phyloP scores from a whole-genome alignment of 2,888 invertebrate genomes.

The Athalia cordata region DNA sequence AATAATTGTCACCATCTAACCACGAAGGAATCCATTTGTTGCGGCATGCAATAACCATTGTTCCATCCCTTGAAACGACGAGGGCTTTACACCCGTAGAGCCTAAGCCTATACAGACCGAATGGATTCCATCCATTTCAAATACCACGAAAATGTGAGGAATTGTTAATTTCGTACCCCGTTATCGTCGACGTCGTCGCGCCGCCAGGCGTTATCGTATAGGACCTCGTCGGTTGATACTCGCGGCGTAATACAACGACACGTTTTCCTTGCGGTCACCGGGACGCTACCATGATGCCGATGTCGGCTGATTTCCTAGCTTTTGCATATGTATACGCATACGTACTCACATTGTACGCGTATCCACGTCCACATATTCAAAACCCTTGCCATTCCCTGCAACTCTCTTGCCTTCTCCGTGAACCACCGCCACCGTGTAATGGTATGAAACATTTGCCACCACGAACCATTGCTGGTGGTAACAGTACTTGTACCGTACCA shows the following conservation, averaged over 20 bases:
- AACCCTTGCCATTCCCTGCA: not conserved
- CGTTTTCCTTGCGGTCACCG: constrained; percentile 17
- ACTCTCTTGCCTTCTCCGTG: constrained; percentile 1
- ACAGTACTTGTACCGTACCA: constrained; percentile 9
- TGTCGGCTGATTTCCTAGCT: no score
- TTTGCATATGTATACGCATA: no score
- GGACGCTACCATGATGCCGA: no score
- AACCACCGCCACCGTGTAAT: constrained; percentile 6
- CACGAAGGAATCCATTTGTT: constrained; percentile 35
- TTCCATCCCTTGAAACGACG: constrained; percentile 28
- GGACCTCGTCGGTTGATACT: not conserved
- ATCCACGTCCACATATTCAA: constrained; percentile 8
- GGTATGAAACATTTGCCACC: constrained; percentile 42
- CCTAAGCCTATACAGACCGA: constrained; percentile 27
- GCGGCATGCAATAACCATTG: constrained; percentile 41
- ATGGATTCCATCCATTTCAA: constrained; percentile 43
- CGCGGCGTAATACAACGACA: constrained; percentile 5
- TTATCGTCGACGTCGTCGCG: no score
- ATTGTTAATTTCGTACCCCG: constrained; percentile 61
- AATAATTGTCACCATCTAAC: constrained; percentile 40
- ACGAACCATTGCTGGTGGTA: constrained; percentile 11
- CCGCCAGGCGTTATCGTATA: no score
- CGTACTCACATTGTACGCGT: no score
- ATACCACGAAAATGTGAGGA: constrained; percentile 63
- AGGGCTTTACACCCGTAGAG: constrained; percentile 26